These are phyloP conservation scores for Drosophila borborema DNA, from an alignment of 2,888 invertebrate genomes.

Conservation along the genomic window DNA sequence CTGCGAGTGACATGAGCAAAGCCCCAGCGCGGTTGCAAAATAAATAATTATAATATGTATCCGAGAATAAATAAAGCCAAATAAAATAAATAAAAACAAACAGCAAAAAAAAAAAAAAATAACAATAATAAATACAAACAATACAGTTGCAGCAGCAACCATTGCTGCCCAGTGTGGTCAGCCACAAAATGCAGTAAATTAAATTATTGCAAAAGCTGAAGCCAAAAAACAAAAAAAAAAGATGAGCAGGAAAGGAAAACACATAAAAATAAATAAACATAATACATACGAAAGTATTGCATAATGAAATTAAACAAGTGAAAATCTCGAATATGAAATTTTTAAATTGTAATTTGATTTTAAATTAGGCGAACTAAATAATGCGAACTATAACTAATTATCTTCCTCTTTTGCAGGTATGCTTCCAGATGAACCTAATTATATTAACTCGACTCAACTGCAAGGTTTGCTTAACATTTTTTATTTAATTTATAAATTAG, in stretches of 20 bases:
- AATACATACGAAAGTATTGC: neutral
- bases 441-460: neutral
- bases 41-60: constrained; percentile 37
- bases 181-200: constrained; percentile 68
- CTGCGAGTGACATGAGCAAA: constrained; percentile 65
- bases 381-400: constrained; percentile 14
- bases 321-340: constrained; percentile 7
- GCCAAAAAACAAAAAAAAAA: constrained; percentile 17
- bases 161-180: constrained; percentile 54
- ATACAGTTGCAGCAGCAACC: constrained; percentile 24
- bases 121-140: constrained; percentile 20
- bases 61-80: constrained; percentile 8
- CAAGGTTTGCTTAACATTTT: constrained; percentile 16
- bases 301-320: constrained; percentile 41
- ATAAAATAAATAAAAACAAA: constrained; percentile 8
- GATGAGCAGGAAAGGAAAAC: neutral
- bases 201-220: constrained; percentile 52
- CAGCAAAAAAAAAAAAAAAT: neutral
- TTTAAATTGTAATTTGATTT: constrained; percentile 15
- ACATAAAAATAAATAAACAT: constrained; percentile 12
- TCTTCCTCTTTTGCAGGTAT: constrained; percentile 45
- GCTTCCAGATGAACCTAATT: constrained; percentile 8
- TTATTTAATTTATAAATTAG: neutral
- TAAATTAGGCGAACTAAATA: constrained; percentile 21
- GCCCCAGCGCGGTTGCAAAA: constrained; percentile 26